phyloP scores from a whole-genome alignment of 2,797 vertebrate species.

The Sebastes oblongus region DNA sequence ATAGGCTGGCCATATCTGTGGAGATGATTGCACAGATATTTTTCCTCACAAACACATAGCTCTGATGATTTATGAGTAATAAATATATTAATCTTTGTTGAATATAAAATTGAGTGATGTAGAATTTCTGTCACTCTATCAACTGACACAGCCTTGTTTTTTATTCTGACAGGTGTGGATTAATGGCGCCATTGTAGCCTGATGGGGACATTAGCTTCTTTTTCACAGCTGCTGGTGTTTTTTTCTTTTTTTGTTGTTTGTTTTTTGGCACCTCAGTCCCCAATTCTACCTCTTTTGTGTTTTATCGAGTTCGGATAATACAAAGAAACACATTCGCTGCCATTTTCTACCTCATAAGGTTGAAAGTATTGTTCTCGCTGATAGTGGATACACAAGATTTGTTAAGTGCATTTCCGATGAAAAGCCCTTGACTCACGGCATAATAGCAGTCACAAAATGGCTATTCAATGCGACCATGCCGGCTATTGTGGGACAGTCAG shows the following conservation, averaged over 20 bases:
- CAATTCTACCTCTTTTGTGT: neutral
- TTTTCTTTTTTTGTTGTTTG: neutral
- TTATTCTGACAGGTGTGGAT: constrained; percentile 32
- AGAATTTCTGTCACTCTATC: constrained; percentile 30
- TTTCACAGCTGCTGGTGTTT: neutral
- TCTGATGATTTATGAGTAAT: constrained; percentile 37
- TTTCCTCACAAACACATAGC: neutral
- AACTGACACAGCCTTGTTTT: neutral
- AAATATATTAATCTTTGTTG: constrained; percentile 29
- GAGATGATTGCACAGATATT: constrained; percentile 41
- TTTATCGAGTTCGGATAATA: constrained; percentile 1
- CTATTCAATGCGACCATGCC: neutral
- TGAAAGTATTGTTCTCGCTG: neutral
- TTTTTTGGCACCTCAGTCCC: neutral
- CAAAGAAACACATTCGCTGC: neutral
- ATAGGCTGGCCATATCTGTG: neutral
- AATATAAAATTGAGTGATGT: constrained; percentile 40
- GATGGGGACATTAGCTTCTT: neutral
- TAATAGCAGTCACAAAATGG: constrained; percentile 2
- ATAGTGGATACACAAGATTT: neutral
- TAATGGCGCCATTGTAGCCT: constrained; percentile 11
- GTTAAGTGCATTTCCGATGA: neutral
- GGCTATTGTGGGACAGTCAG: neutral
- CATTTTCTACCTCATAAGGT: neutral
- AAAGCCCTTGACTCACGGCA: neutral